These are phyloP conservation scores for Neolamprologus ventralis DNA, from an alignment of 2,113 vertebrate species.

Conservation along the genomic window DNA sequence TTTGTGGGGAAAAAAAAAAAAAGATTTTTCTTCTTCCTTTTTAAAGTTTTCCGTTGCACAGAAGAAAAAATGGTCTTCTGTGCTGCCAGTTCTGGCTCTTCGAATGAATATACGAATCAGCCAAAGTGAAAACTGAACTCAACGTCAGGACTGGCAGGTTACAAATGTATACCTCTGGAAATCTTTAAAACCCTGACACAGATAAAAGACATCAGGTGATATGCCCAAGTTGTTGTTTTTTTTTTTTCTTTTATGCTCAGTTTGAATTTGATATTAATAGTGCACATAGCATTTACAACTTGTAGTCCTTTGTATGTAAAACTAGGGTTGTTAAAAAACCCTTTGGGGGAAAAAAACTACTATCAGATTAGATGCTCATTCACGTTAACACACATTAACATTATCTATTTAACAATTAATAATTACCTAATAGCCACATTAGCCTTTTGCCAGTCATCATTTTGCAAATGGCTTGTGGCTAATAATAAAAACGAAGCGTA, in stretches of 20 bases:
- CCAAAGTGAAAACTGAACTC: background rate
- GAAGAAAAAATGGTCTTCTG: background rate
- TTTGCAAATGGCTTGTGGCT: background rate
- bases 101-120: background rate
- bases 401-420: background rate
- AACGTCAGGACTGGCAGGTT: background rate
- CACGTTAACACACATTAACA: background rate
- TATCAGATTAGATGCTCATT: background rate
- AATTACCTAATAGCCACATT: background rate
- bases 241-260: background rate
- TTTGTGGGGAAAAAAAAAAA: background rate
- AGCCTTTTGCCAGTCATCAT: background rate
- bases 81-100: background rate
- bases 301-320: background rate
- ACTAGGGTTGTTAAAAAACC: background rate
- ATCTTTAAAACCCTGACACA: background rate
- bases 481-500: background rate
- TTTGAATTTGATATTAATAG: background rate
- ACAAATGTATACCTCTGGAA: background rate
- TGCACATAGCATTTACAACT: background rate
- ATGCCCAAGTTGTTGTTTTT: background rate
- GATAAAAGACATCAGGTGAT: background rate
- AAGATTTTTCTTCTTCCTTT: background rate
- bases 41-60: background rate
- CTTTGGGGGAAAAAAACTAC: accelerated